phyloP scores from a whole-genome alignment of 2,797 vertebrate species.

The Lophotriccus pileatus region DNA sequence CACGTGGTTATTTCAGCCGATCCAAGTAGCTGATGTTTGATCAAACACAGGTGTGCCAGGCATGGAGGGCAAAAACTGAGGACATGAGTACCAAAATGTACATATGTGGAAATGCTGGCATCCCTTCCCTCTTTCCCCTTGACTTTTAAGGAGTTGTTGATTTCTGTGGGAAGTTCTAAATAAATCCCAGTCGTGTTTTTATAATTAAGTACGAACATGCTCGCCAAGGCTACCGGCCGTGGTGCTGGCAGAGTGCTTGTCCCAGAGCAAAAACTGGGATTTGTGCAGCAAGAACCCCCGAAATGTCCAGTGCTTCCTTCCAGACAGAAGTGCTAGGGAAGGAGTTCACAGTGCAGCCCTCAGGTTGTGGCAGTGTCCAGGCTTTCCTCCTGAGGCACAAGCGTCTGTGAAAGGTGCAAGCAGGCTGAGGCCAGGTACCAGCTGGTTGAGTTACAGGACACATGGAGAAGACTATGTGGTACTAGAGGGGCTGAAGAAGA shows the following conservation, averaged over 20 bases:
- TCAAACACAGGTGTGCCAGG: neutral
- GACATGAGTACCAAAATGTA: neutral
- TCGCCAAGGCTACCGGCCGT: neutral
- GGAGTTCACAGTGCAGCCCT: too few species aligned
- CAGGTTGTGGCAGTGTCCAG: neutral
- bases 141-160: neutral
- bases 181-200: neutral
- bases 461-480: neutral
- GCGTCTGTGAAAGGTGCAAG: neutral
- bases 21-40: neutral
- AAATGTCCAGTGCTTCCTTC: neutral
- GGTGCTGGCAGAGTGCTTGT: neutral
- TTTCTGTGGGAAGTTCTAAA: neutral
- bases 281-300: neutral
- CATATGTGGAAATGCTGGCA: accelerated
- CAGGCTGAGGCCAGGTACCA: neutral
- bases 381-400: neutral
- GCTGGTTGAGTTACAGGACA: neutral
- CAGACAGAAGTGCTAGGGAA: neutral
- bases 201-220: neutral
- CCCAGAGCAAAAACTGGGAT: neutral
- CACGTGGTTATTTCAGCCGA: neutral
- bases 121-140: neutral
- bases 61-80: neutral
- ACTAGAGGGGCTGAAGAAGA: neutral